Conservation (phyloP, 2,113 vertebrate species). For the Rattus rattus region DNA sequence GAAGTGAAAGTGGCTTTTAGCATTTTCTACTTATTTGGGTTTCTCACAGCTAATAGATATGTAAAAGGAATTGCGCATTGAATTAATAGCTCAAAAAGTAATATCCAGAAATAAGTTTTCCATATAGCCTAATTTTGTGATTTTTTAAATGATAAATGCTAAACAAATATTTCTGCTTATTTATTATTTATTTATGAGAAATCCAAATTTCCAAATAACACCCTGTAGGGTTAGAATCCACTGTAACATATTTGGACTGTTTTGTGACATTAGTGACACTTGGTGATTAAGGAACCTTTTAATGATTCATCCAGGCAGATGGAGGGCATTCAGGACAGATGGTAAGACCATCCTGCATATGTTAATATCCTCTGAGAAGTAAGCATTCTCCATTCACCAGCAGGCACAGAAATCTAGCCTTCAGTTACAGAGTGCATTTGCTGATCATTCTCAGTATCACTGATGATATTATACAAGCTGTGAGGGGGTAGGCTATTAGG, state of each 20-base stretch:
- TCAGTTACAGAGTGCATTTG: neutral
- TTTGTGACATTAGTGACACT: neutral
- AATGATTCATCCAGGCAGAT: neutral
- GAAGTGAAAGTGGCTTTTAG: neutral
- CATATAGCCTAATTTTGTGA: neutral
- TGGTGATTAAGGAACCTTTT: neutral
- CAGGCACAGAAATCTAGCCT: neutral
- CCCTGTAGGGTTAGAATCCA: neutral
- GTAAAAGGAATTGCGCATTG: rapidly evolving
- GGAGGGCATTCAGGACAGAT: conserved; percentile 1
- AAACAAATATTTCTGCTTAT: neutral
- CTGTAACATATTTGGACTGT: neutral
- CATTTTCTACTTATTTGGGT: neutral
- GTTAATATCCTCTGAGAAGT: neutral
- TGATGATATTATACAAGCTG: neutral
- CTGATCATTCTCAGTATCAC: neutral
- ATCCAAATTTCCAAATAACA: neutral
- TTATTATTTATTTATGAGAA: neutral
- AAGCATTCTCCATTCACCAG: neutral
- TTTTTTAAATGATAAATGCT: neutral
- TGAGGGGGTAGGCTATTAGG: neutral
- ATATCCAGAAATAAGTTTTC: neutral
- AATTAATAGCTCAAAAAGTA: neutral
- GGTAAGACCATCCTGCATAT: neutral
- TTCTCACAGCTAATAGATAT: neutral